phyloP scores from a whole-genome alignment of 2,888 invertebrate genomes.

The Campoplex nolae region DNA sequence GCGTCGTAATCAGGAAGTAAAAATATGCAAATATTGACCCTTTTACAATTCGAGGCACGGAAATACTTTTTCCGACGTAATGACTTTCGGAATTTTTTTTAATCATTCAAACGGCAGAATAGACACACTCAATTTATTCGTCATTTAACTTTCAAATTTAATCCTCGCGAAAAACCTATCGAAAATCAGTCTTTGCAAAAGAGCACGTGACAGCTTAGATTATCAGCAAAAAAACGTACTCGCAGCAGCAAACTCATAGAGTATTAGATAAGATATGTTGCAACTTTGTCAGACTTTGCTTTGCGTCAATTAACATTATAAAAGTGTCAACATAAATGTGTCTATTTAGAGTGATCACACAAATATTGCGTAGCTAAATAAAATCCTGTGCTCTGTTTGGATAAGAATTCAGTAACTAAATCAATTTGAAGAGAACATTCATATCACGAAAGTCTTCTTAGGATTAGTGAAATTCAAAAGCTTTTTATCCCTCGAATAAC shows the following conservation, averaged over 20 bases:
- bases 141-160: neutral
- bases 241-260: neutral
- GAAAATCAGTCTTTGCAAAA: neutral
- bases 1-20: neutral
- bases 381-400: too few species aligned
- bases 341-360: neutral
- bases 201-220: neutral
- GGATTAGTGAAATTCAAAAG: neutral
- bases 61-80: neutral
- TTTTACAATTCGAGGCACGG: neutral
- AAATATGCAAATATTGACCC: neutral
- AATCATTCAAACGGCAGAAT: neutral
- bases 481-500: neutral
- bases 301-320: conserved; percentile 10
- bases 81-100: neutral
- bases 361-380: neutral
- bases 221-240: neutral
- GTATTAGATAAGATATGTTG: conserved; percentile 5
- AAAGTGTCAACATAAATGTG: neutral
- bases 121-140: neutral
- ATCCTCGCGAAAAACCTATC: neutral
- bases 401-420: neutral
- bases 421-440: neutral
- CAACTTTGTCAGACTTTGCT: conserved; percentile 8
- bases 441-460: neutral